phyloP scores from a whole-genome alignment of 2,113 vertebrate genomes.

The Ammospiza caudacuta region DNA sequence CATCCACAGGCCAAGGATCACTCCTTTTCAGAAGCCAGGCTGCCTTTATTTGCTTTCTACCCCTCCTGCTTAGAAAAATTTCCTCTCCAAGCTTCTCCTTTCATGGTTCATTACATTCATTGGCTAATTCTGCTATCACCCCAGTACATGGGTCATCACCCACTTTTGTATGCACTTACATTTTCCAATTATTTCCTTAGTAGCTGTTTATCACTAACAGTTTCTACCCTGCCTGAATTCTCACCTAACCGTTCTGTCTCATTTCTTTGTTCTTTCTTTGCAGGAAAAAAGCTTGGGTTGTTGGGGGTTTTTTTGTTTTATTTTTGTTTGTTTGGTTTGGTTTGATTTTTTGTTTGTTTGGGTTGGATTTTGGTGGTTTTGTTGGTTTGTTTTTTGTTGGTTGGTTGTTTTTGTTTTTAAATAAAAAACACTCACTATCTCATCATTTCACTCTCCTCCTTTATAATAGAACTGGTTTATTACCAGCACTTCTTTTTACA shows the following conservation, averaged over 20 bases:
- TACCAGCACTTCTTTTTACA: slow-evolving; percentile 25
- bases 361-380: not conserved
- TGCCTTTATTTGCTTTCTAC: not conserved
- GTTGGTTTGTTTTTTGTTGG: not conserved
- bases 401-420: not conserved
- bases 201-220: slow-evolving; percentile 33
- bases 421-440: not conserved
- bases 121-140: not conserved
- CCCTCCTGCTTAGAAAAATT: not conserved
- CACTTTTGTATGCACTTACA: not conserved
- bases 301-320: not conserved
- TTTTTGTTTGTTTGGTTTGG: not conserved
- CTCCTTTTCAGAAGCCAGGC: not conserved
- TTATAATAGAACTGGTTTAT: slow-evolving; percentile 11
- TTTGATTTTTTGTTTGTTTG: not conserved
- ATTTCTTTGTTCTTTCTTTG: not conserved
- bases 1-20: accelerated
- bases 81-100: not conserved
- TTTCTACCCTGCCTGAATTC: not conserved
- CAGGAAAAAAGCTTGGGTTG: not conserved
- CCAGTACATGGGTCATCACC: not conserved
- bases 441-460: not conserved
- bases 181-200: slow-evolving; percentile 46
- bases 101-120: not conserved
- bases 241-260: not conserved